Percentiles rank a stretch among this genome's conserved stretches.
Evolutionary conservation across 2,113 vertebrate genomes (phyloP).

Genomic region (Oceanites oceanicus): DNA sequence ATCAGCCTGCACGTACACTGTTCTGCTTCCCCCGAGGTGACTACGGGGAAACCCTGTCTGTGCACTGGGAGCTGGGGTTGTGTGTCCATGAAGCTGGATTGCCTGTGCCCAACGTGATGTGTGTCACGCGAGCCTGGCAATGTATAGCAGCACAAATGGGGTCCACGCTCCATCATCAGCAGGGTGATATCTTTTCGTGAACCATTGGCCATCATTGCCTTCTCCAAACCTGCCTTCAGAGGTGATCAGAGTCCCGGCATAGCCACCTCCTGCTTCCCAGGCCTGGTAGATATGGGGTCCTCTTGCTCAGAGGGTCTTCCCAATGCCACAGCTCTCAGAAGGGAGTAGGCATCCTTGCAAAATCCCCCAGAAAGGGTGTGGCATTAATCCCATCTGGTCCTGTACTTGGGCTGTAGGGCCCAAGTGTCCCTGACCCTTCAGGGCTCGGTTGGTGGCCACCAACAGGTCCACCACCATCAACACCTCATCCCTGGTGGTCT

Average conservation of each 20-base stretch:
- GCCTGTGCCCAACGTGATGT: background rate
- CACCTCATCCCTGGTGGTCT: background rate
- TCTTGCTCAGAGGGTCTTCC: background rate
- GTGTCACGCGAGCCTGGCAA: accelerated
- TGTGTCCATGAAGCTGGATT: background rate
- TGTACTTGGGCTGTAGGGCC: background rate
- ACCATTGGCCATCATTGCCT: background rate
- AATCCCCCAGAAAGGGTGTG: background rate
- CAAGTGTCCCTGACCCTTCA: background rate
- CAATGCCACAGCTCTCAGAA: background rate
- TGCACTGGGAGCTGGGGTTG: background rate
- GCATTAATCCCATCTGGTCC: background rate
- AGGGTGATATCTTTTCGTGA: background rate
- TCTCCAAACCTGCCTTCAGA: background rate
- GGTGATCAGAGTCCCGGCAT: accelerated
- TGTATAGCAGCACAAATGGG: background rate
- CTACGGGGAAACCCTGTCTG: background rate
- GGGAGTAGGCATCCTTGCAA: background rate
- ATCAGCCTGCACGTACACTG: background rate
- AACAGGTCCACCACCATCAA: background rate
- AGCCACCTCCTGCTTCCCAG: background rate
- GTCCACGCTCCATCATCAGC: background rate
- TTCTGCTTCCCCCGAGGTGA: background rate
- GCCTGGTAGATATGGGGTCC: background rate
- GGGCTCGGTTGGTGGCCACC: background rate